A percentile compares a stretch with the other conserved stretches of the same genome.
phyloP scores from a whole-genome alignment of 2,113 vertebrate genomes.

The Aptenodytes patagonicus region DNA sequence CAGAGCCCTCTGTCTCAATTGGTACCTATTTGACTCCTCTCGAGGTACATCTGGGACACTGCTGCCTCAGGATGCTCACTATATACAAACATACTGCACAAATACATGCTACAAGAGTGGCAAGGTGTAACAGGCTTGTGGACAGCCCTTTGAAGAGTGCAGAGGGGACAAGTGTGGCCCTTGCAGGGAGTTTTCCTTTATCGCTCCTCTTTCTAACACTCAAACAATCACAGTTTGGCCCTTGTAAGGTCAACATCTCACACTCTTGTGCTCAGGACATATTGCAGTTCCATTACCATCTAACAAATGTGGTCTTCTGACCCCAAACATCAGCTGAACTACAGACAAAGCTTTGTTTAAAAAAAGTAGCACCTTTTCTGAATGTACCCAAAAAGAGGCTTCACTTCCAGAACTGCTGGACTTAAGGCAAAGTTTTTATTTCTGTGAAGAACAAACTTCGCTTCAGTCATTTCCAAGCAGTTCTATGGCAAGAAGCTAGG shows the following conservation, averaged over 20 bases:
- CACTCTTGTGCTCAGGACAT: not conserved
- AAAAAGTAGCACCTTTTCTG: not conserved
- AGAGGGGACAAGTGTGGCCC: not conserved
- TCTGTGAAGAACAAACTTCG: not conserved
- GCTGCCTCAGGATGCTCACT: not conserved
- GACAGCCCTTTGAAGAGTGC: not conserved
- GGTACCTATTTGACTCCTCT: not conserved
- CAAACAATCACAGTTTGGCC: not conserved
- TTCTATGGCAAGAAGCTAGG: not conserved
- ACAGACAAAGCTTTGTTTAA: not conserved
- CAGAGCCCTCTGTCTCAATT: not conserved
- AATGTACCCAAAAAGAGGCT: not conserved
- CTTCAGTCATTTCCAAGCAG: not conserved
- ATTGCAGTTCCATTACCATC: not conserved
- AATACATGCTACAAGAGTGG: not conserved
- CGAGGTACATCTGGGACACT: rapidly evolving
- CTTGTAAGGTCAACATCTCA: not conserved
- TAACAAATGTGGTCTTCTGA: not conserved
- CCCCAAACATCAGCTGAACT: not conserved
- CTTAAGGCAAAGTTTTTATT: not conserved
- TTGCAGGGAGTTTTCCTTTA: not conserved
- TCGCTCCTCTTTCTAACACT: not conserved
- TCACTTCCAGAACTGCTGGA: not conserved
- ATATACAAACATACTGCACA: not conserved
- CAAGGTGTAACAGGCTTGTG: not conserved